Conservation (phyloP, 2,113 vertebrate species). For the Apeltes quadracus region DNA sequence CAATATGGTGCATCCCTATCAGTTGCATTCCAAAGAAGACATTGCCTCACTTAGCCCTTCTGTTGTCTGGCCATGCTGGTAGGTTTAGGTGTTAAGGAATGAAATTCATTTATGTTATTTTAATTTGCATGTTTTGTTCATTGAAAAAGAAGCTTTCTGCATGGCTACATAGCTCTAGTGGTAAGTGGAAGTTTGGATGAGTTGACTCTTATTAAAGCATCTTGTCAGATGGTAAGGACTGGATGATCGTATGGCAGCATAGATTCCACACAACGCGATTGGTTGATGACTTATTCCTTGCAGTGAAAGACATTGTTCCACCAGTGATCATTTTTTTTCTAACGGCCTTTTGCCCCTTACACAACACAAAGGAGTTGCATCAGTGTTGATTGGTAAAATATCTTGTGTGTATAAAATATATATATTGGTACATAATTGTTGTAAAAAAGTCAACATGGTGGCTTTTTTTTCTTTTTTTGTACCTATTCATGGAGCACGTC, state of each 20-base stretch:
- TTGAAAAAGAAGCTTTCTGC: neutral
- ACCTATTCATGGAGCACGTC: neutral
- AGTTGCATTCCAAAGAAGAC: conserved; percentile 11
- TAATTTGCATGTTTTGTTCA: neutral
- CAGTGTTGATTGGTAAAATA: conserved; percentile 2
- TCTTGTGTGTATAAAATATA: neutral
- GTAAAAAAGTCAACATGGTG: neutral
- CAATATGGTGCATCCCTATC: too few species aligned
- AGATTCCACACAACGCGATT: neutral
- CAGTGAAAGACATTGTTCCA: neutral
- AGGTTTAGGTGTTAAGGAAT: neutral
- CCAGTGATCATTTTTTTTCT: neutral
- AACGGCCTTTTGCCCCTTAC: neutral
- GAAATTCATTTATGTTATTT: neutral
- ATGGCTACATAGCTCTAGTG: neutral
- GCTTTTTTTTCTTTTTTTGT: too few species aligned
- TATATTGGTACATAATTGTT: too few species aligned
- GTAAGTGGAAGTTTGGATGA: conserved; percentile 5
- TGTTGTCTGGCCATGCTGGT: neutral
- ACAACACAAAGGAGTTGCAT: conserved; percentile 1
- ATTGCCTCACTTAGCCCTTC: neutral
- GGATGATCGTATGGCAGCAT: neutral
- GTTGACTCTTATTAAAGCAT: conserved; percentile 32
- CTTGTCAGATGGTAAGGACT: conserved; percentile 6
- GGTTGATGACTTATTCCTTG: neutral